A percentile compares a stretch with the other conserved stretches of the same genome.
Conservation (phyloP, 2,888 invertebrate species). For the Agrotis clavis region DNA sequence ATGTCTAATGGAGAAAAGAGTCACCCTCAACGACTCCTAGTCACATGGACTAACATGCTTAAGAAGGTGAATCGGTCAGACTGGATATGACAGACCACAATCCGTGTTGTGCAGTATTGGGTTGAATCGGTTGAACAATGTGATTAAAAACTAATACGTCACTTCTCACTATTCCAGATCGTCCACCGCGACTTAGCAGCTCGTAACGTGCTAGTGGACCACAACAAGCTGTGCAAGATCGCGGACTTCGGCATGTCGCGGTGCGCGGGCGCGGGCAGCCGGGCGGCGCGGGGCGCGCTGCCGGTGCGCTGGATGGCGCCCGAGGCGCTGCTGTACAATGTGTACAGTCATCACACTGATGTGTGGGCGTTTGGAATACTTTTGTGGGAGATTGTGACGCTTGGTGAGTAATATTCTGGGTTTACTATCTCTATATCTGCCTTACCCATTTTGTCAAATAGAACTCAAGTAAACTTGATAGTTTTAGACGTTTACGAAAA, state of each 20-base stretch:
- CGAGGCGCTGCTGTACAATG: constrained; percentile 94
- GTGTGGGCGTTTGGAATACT: constrained; percentile 97
- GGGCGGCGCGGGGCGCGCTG: constrained; percentile 91
- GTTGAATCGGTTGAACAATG: too few species aligned
- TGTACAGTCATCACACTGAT: constrained; percentile 95
- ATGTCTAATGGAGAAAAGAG: too few species aligned
- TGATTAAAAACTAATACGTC: too few species aligned
- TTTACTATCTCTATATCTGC: too few species aligned
- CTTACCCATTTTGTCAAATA: too few species aligned
- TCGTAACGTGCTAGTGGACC: constrained; percentile 95
- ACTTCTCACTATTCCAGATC: constrained; percentile 90
- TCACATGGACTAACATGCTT: too few species aligned
- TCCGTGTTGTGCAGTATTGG: too few species aligned
- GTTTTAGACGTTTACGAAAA: too few species aligned
- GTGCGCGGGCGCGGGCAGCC: constrained; percentile 86
- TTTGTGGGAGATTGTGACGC: constrained; percentile 96
- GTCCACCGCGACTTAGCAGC: constrained; percentile 96
- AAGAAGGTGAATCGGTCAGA: too few species aligned
- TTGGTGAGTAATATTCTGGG: constrained; percentile 89
- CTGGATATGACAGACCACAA: too few species aligned
- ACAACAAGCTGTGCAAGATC: constrained; percentile 96
- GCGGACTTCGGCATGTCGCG: constrained; percentile 97
- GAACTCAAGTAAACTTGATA: too few species aligned
- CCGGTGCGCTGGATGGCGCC: constrained; percentile 97
- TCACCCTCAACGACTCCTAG: too few species aligned